Evolutionary conservation across 2,797 vertebrate species (phyloP), one percentile per base, ranked within the genome.

Genomic region (Miichthys miiuy): DNA sequence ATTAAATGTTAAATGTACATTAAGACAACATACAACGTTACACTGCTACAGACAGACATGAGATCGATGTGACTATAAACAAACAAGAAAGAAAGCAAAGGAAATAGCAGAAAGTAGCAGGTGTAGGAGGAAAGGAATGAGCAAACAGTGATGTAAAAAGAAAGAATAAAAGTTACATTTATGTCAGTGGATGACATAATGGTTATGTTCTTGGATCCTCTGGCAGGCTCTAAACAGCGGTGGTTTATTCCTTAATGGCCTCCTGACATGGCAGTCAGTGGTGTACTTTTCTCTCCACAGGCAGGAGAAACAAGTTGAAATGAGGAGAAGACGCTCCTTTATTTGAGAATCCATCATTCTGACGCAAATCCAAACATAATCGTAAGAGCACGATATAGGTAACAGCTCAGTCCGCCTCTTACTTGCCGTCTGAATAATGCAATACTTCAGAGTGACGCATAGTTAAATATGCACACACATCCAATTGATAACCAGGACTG

Each of bases 331-430:
- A 20, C 16, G 34, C 38, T 6, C 56, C 75, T 50, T 75, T 42
- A 41, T 77, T 71, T 68, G 38, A 46, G 61, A 82, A 77, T 87
- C 69, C 67, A 77, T 88, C 75, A 69, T 65, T 62, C 64, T 83
- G 90, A 87, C 62, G 50, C 67, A 81, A 75, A 87, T 72, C 56
- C 79, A 66, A 77, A 84, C 77, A 79, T 69, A 61, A 75, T 67
- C 25, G 42, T 70, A 60, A 76, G 54, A 75, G 80, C 30, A 10
- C 12, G 27, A 47, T 52, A 71, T 34, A 64, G 69, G 77, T 62
- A 75, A 67, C 67, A 20, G 67, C 72, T 77, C 65, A 38, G 47
- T 44, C 63, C 5, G 56, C 68, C 66, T 77, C 67, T 68, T 46
- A 54, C 27, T 23, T 38, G 17, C 58, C 3, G 2, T 11, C 52